Conservation (phyloP, 2,113 vertebrate genomes). For the Neolamprologus devosi region DNA sequence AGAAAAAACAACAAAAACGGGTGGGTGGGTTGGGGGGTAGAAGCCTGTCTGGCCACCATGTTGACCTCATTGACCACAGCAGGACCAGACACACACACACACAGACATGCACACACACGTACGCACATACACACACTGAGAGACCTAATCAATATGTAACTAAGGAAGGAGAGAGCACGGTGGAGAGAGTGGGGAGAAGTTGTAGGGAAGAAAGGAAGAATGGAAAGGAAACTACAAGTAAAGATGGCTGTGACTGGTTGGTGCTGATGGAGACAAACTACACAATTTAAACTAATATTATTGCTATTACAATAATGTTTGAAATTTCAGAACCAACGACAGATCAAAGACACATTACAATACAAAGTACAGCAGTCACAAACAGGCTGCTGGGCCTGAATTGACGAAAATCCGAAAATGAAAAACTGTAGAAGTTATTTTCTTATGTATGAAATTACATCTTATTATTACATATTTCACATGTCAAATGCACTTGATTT, state of each 20-base stretch:
- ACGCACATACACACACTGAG: not conserved
- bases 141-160: slow-evolving; percentile 55
- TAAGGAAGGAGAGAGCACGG: slow-evolving; percentile 25
- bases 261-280: not conserved
- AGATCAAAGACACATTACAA: not conserved
- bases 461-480: not conserved
- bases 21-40: not conserved
- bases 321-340: not conserved
- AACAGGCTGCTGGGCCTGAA: not conserved
- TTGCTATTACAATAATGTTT: not conserved
- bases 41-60: slow-evolving; percentile 53
- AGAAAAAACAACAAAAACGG: not conserved
- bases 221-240: not conserved
- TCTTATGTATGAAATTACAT: not conserved
- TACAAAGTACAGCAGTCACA: not conserved
- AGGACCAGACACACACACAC: slow-evolving; percentile 11
- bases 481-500: not conserved
- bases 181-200: slow-evolving; percentile 6
- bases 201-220: not conserved
- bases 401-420: not conserved
- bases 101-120: not conserved
- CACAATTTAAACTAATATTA: not conserved
- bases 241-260: not conserved
- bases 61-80: slow-evolving; percentile 63
- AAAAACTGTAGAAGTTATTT: not conserved